Evolutionary conservation across 2,797 vertebrate species (phyloP), one percentile per base, ranked within the genome.

Genomic region (Stomatorhinus walkeri): DNA sequence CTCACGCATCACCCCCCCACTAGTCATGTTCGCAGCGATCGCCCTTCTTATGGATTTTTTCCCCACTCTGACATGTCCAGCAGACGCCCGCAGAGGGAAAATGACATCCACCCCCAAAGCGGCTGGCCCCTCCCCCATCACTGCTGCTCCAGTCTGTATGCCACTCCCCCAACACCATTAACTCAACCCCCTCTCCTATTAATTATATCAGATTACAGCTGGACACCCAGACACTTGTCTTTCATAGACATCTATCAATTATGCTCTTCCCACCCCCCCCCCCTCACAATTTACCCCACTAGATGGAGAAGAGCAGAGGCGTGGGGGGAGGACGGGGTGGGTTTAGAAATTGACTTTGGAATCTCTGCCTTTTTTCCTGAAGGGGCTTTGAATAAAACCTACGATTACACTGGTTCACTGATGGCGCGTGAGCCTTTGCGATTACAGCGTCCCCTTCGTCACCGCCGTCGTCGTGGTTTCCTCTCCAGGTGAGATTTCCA

Each of bases 191-290:
- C 64, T 7, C 16, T 64, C 88, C 88, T 48, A 7, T 48, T 85
- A 88, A 88, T 88, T 88, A 68, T 81, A 85, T 85, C 56, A 68
- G 81, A 64, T 85, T 85, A 49, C 56, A 3, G 6, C 36, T 2
- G 24, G 51, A 68, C 56, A 43, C 12, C 81, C 88, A 10, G 88
- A 32, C 54, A 36, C 36, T 52, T 61, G 81, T 61, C 81, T 49
- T 85, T 89, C 79, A 89, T 89, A 85, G 88, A 86, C 83, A 52
- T 86, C 88, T 89, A 85, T 89, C 83, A 89, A 14, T 59, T 56
- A 28, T 83, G 2, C 3, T 8, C 3, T n/a, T 14, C 51, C 24
- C 48, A 9, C 2, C 16, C 1, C 19, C 22, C 48, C 24, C 19
- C 6, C 12, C 49, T 7, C 12, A 8, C 43, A 32, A 68, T 68